Conservation (phyloP, 2,888 invertebrate genomes). For the Colostygia pectinataria region DNA sequence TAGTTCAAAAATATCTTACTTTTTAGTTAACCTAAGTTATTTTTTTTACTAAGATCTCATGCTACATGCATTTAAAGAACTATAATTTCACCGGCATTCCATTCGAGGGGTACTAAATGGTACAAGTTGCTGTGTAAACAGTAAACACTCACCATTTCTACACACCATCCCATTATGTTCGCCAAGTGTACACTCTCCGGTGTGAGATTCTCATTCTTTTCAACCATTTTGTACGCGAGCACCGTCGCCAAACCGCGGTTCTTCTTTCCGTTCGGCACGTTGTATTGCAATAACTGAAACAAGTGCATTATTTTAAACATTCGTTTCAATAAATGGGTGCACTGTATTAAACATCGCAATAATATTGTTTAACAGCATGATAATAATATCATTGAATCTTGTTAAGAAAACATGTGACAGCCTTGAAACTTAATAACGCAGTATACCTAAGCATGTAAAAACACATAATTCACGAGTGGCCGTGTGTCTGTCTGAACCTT, state of each 20-base stretch:
- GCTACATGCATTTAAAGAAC: too few species aligned
- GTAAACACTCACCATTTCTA: constrained; percentile 93
- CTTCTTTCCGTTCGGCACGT: constrained; percentile 95
- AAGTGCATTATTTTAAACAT: constrained; percentile 32
- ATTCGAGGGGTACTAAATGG: too few species aligned
- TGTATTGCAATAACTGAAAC: constrained; percentile 92
- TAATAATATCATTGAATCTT: constrained; percentile 10
- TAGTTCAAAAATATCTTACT: too few species aligned
- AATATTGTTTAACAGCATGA: neutral
- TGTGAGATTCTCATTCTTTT: constrained; percentile 85
- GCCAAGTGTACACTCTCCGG: constrained; percentile 90
- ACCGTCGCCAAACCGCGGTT: constrained; percentile 89
- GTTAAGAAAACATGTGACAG: constrained; percentile 1
- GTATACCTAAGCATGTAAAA: neutral
- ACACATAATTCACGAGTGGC: too few species aligned
- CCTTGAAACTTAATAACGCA: constrained; percentile 10
- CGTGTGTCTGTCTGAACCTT: too few species aligned
- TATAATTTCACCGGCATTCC: too few species aligned
- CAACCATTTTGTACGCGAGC: constrained; percentile 88
- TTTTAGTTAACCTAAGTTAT: too few species aligned
- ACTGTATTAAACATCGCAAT: constrained; percentile 12
- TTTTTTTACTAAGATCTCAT: too few species aligned
- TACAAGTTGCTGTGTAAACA: too few species aligned
- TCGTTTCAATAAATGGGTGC: neutral
- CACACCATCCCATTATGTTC: constrained; percentile 96